Base-by-base conservation (phyloP, 2,113 vertebrate genomes). In the Xenotilapia caudafasciata region DNA sequence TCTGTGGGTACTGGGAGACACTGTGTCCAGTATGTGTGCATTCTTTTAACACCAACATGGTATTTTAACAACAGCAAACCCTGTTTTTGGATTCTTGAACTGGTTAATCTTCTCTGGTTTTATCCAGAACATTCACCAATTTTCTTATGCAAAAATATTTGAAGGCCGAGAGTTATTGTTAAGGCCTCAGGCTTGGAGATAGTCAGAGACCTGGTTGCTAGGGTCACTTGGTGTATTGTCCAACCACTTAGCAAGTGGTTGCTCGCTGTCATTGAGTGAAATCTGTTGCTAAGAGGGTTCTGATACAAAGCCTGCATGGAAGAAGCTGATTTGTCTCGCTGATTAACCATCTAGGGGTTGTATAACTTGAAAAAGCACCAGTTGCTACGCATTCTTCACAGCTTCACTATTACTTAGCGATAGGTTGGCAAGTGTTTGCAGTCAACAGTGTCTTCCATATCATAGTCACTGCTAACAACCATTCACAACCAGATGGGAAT, bases 1-100 rank as follows among this genome's bases (percentile, higher is more conserved):
- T 70, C 65, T 15, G 35, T 9, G 2, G 19, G 65, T 23, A 14
- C 19, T 40, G 11, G 33, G 35, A 68, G 19, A 68, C 1, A 14
- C 3, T 68, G 11, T 38, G 33, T 0, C 33, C 35, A 21, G 0
- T 23, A 35, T 68, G 8, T 68, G 11, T 40, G 1, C 11, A 40
- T 60, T 23, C 1, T 54, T 40, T 40, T 9, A 68, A 68, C 62
- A 40, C 35, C 62, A 68, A 40, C 19, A 68, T 68, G 3, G 11
- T 38, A 9, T 68, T 68, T 68, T 0, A 40, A 68, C 19, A 68
- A 68, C 11, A 9, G 11, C 5, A 68, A 0, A 40, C 7, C 62
- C 62, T 68, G 62, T 14, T 68, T 40, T 23, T 40, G 62, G 7
- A 68, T 40, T 68, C 19, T 68, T 14, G n/a, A 68, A 21, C 19